Percentiles rank a stretch among this genome's conserved stretches.
Conservation (phyloP, 37 sponge, comb jelly and placozoan genomes). For the Aphrocallistes beatrix region DNA sequence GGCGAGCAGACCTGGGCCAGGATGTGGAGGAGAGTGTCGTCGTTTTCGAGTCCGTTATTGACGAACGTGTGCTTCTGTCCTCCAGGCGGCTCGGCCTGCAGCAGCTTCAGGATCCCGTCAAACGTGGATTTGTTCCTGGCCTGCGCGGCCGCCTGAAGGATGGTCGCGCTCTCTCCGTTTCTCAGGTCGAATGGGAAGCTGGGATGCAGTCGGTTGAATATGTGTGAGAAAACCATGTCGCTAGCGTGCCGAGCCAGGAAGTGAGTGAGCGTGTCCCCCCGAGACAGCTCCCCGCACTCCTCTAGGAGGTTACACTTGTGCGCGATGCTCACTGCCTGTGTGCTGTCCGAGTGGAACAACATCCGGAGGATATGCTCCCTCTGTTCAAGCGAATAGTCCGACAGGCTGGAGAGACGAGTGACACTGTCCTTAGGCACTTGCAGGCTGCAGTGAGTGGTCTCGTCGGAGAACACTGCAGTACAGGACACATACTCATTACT, state of each 20-base stretch:
- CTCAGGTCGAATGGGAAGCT: not conserved
- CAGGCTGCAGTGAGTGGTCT: not conserved
- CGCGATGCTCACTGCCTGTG: not conserved
- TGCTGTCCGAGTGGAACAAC: not conserved
- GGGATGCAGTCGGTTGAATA: not conserved
- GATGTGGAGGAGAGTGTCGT: not conserved
- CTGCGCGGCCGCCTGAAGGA: not conserved
- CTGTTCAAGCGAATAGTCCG: not conserved
- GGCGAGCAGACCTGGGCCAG: not conserved
- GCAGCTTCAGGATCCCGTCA: not conserved
- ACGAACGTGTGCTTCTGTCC: not conserved
- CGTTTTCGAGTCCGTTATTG: not conserved
- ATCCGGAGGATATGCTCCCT: not conserved
- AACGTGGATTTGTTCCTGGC: not conserved
- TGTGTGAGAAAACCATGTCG: conserved; percentile 1
- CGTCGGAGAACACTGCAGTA: not conserved
- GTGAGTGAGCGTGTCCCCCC: conserved; percentile 10
- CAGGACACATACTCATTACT: not conserved
- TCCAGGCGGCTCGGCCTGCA: not conserved
- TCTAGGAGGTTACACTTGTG: not conserved
- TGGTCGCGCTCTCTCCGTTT: conserved; percentile 4
- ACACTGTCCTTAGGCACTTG: not conserved
- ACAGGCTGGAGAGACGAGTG: not conserved
- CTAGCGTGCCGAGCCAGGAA: not conserved
- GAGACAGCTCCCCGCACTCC: not conserved